Evolutionary conservation across 1,140 invertebrate genomes (phyloP).

Genomic region (Drosophila sp.): DNA sequence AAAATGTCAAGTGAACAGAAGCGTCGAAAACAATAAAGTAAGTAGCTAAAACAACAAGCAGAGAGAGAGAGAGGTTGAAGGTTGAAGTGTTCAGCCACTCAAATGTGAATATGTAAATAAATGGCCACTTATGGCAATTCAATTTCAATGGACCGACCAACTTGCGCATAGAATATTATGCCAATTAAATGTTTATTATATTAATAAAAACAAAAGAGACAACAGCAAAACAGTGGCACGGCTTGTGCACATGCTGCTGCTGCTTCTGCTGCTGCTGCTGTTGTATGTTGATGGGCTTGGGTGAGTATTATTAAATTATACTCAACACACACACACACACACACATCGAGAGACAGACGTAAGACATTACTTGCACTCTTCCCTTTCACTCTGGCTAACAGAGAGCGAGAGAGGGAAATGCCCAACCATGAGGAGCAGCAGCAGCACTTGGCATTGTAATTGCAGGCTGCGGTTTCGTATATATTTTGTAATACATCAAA

Average conservation of each 20-base stretch:
- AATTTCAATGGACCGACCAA: slow-evolving; percentile 38
- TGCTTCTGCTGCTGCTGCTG: slow-evolving; percentile 40
- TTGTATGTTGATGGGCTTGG: neutral
- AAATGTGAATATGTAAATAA: slow-evolving; percentile 75
- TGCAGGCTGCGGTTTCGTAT: slow-evolving; percentile 65
- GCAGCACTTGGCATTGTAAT: slow-evolving; percentile 74
- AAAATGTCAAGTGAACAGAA: slow-evolving; percentile 33
- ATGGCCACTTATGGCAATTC: slow-evolving; percentile 73
- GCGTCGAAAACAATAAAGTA: slow-evolving; percentile 30
- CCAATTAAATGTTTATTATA: slow-evolving; percentile 69
- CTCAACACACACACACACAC: slow-evolving; percentile 24
- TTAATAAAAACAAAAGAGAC: slow-evolving; percentile 62
- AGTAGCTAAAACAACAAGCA: slow-evolving; percentile 63
- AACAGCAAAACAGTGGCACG: neutral
- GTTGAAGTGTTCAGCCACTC: slow-evolving; percentile 66
- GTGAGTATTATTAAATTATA: slow-evolving; percentile 59
- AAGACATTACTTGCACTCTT: slow-evolving; percentile 27
- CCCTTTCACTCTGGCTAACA: neutral
- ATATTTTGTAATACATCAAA: slow-evolving; percentile 78
- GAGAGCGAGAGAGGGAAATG: neutral
- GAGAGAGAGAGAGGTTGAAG: slow-evolving; percentile 36
- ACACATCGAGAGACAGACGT: neutral
- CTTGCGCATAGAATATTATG: slow-evolving; percentile 53
- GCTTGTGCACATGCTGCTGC: slow-evolving; percentile 39
- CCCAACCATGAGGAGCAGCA: slow-evolving; percentile 8